Evolutionary conservation across 2,888 invertebrate genomes (phyloP).

Genomic region (Euplexia lucipara): DNA sequence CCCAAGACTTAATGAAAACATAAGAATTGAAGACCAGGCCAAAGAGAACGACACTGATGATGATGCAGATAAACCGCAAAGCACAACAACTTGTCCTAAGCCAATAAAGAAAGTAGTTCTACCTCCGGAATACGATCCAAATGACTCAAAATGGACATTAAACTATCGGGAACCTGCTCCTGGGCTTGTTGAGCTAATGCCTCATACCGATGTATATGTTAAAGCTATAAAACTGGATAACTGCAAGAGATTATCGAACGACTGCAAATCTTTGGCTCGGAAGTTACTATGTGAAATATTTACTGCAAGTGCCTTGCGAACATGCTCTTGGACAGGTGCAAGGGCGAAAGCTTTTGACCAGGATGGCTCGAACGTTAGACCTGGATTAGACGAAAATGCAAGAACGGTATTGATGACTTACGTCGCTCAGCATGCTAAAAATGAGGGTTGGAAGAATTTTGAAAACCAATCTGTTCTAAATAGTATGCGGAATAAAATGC

Average conservation of each 20-base stretch:
- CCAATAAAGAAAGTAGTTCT: neutral
- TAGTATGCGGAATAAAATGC: conserved; percentile 16
- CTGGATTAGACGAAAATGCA: neutral
- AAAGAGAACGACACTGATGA: neutral
- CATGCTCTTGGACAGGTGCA: neutral
- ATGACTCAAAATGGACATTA: too few relatives aligned
- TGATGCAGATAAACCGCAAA: neutral
- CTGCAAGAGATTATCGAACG: too few relatives aligned
- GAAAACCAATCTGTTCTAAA: conserved; percentile 3
- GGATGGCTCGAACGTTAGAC: neutral
- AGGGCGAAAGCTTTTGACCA: neutral
- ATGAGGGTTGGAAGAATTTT: conserved; percentile 1
- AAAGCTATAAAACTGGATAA: too few relatives aligned
- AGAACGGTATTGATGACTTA: neutral
- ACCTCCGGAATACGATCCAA: too few relatives aligned
- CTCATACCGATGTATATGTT: too few relatives aligned
- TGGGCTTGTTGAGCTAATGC: too few relatives aligned
- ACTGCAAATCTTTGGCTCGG: too few relatives aligned
- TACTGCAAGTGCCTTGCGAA: too few relatives aligned
- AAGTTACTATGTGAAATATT: too few relatives aligned
- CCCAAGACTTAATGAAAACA: neutral
- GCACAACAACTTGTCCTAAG: neutral
- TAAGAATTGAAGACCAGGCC: neutral
- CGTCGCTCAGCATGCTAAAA: neutral
- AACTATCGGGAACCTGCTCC: too few relatives aligned